A percentile compares a stretch with the other conserved stretches of the same genome.
Conservation (phyloP, 2,797 vertebrate species). For the Acipenser transmontanus region DNA sequence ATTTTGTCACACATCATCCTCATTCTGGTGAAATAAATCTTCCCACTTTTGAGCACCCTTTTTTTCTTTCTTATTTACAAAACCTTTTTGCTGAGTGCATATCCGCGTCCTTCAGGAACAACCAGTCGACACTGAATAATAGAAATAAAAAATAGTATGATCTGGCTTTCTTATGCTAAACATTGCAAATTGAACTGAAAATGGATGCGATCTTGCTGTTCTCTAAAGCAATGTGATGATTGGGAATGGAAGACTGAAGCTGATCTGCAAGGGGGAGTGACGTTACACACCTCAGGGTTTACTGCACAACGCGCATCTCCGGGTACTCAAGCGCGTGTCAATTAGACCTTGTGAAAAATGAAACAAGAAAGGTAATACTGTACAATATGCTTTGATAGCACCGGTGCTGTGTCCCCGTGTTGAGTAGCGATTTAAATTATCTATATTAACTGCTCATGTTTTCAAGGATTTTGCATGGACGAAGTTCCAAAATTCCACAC, state of each 20-base stretch:
- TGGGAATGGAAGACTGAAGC: slow-evolving; percentile 53
- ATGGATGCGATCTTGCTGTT: slow-evolving; percentile 63
- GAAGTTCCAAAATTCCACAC: too few species aligned
- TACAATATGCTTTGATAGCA: too few species aligned
- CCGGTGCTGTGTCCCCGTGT: too few species aligned
- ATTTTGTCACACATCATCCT: slow-evolving; percentile 62
- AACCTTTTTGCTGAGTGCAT: slow-evolving; percentile 39
- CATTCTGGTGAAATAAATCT: slow-evolving; percentile 50
- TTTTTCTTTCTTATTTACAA: slow-evolving; percentile 37
- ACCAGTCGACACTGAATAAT: slow-evolving; percentile 48
- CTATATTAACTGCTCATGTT: too few species aligned
- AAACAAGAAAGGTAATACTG: neutral
- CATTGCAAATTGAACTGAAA: slow-evolving; percentile 69
- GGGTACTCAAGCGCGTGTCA: slow-evolving; percentile 62
- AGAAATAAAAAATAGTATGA: slow-evolving; percentile 46
- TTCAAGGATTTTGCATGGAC: too few species aligned
- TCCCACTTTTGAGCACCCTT: slow-evolving; percentile 60
- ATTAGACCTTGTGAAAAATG: slow-evolving; percentile 41
- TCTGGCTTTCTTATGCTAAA: slow-evolving; percentile 55
- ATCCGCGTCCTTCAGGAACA: slow-evolving; percentile 36
- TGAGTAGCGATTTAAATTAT: too few species aligned
- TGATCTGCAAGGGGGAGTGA: slow-evolving; percentile 59
- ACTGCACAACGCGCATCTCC: slow-evolving; percentile 56
- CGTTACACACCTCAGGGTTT: slow-evolving; percentile 60
- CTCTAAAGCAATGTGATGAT: slow-evolving; percentile 52